These are phyloP conservation scores for Pilophorus perplexus DNA, from an alignment of 2,888 invertebrate genomes.

Conservation along the genomic window DNA sequence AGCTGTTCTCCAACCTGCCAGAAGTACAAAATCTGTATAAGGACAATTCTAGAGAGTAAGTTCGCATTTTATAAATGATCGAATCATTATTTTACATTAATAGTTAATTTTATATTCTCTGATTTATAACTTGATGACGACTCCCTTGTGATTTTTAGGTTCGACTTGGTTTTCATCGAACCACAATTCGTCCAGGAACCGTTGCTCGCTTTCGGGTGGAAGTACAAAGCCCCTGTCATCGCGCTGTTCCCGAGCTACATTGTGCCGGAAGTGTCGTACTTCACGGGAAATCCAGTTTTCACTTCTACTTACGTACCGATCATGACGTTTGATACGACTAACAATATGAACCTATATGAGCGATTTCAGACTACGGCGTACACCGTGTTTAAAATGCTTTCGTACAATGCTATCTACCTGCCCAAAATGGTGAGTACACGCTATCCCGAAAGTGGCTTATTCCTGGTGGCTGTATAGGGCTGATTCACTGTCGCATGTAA, in stretches of 20 bases:
- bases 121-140: too few relatives aligned
- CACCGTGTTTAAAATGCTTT: constrained; percentile 31
- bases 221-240: constrained; percentile 45
- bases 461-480: too few relatives aligned
- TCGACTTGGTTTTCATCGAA: constrained; percentile 46
- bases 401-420: constrained; percentile 35
- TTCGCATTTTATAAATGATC: background rate
- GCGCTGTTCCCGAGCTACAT: background rate
- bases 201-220: constrained; percentile 43
- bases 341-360: constrained; percentile 42
- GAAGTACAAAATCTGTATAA: background rate
- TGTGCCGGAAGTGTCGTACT: constrained; percentile 30
- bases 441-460: too few relatives aligned
- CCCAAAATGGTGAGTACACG: constrained; percentile 40
- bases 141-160: constrained; percentile 15
- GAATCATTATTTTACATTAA: background rate
- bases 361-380: constrained; percentile 35
- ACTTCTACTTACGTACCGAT: constrained; percentile 42
- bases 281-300: constrained; percentile 42
- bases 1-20: background rate
- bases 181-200: constrained; percentile 45
- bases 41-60: constrained; percentile 16
- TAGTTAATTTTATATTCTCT: background rate
- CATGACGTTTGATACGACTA: constrained; percentile 24
- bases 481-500: too few relatives aligned